Evolutionary conservation across 2,888 invertebrate genomes (phyloP).

Genomic region (Patella caerulea): DNA sequence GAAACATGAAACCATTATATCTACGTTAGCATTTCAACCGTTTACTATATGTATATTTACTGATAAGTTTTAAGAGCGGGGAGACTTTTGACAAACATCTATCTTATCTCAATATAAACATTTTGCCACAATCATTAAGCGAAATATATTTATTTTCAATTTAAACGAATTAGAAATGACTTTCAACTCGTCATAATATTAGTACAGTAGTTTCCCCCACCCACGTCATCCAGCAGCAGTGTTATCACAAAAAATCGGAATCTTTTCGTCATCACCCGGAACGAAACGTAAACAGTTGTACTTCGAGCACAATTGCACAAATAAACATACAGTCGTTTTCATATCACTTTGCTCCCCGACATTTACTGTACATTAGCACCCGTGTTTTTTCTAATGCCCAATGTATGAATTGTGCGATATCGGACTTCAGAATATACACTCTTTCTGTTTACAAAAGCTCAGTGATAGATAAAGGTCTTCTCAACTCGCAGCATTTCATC

Average conservation of each 20-base stretch:
- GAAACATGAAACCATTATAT: too few relatives aligned
- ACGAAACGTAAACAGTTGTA: conserved; percentile 27
- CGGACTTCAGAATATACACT: conserved; percentile 11
- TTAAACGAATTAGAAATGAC: conserved; percentile 11
- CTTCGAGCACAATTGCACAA: conserved; percentile 27
- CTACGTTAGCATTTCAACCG: not conserved
- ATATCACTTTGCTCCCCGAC: conserved; percentile 19
- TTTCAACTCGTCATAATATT: conserved; percentile 7
- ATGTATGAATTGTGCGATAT: conserved; percentile 12
- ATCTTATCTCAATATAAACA: not conserved
- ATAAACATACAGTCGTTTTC: conserved; percentile 24
- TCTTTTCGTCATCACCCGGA: conserved; percentile 25
- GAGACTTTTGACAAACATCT: not conserved
- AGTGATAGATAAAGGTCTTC: conserved; percentile 12
- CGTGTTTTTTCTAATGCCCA: conserved; percentile 5
- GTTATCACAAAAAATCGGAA: conserved; percentile 18
- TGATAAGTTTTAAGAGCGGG: conserved; percentile 2
- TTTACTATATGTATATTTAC: not conserved
- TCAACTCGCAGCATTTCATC: conserved; percentile 7
- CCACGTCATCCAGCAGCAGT: conserved; percentile 9
- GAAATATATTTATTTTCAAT: conserved; percentile 10
- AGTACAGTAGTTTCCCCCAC: conserved; percentile 5
- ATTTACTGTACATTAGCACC: conserved; percentile 16
- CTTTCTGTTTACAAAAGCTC: conserved; percentile 13
- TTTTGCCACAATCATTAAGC: not conserved